A percentile compares a stretch with the other conserved stretches of the same genome.
phyloP scores from a whole-genome alignment of 2,113 vertebrate species.

The Mastomys natalensis region DNA sequence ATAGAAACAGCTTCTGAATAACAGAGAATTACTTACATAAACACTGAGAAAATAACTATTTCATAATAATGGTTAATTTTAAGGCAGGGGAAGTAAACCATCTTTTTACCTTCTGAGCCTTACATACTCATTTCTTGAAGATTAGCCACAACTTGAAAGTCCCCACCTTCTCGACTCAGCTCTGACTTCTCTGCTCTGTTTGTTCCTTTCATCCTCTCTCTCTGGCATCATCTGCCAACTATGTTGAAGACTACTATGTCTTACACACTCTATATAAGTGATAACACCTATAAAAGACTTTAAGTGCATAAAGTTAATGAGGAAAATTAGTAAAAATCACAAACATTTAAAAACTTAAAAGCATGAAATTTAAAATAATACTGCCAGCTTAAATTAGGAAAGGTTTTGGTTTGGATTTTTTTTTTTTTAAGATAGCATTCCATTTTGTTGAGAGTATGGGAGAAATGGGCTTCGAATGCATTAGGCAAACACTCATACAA shows the following conservation, averaged over 20 bases:
- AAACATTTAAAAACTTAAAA: conserved; percentile 38
- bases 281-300: background rate
- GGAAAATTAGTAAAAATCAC: background rate
- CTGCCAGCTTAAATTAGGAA: background rate
- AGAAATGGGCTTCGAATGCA: background rate
- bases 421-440: background rate
- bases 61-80: background rate
- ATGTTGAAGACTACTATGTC: background rate
- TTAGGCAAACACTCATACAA: conserved; percentile 33
- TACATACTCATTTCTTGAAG: background rate
- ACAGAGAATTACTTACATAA: conserved; percentile 5
- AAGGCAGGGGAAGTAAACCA: background rate
- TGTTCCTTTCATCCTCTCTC: background rate
- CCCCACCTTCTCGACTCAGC: background rate
- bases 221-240: background rate
- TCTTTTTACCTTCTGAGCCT: background rate
- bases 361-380: conserved; percentile 34
- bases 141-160: background rate
- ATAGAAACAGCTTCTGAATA: background rate
- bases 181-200: background rate
- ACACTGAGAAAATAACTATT: background rate
- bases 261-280: background rate
- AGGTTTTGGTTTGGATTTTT: background rate
- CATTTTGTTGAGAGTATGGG: background rate
- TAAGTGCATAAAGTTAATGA: background rate